Conservation (phyloP, 2,113 vertebrate species). For the Okapia johnstoni region DNA sequence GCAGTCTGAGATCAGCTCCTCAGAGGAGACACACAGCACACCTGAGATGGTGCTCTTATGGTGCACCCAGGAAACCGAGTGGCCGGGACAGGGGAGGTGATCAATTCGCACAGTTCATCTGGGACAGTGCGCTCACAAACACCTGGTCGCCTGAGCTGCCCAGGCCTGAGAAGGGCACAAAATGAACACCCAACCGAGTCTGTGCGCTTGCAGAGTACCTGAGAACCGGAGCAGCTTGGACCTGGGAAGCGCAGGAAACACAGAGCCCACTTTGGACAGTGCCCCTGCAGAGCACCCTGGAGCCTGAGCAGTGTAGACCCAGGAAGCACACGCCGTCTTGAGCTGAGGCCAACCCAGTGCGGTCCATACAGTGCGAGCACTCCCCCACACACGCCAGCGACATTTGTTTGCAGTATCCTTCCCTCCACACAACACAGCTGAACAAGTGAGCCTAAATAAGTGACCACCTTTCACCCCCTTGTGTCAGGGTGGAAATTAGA, state of each 20-base stretch:
- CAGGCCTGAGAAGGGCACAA: not conserved
- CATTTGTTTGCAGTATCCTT: not conserved
- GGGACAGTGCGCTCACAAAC: not conserved
- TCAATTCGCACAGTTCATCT: not conserved
- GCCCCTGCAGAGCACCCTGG: not conserved
- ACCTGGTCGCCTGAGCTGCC: not conserved
- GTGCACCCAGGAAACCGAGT: rapidly evolving
- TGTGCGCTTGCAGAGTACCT: not conserved
- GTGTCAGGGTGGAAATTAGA: not conserved
- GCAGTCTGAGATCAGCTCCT: not conserved
- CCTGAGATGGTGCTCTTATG: not conserved
- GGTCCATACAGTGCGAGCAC: not conserved
- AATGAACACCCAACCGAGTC: not conserved
- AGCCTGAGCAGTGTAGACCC: not conserved
- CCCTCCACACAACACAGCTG: not conserved
- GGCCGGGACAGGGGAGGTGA: not conserved
- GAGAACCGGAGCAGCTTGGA: not conserved
- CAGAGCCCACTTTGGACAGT: not conserved
- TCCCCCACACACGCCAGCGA: not conserved
- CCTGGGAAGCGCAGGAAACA: not conserved
- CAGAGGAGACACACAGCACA: not conserved
- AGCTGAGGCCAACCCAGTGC: not conserved
- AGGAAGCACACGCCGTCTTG: not conserved
- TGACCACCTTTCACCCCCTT: not conserved
- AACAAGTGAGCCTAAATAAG: not conserved